Evolutionary conservation across 2,797 vertebrate species (phyloP).

Genomic region (Ammospiza maritima): DNA sequence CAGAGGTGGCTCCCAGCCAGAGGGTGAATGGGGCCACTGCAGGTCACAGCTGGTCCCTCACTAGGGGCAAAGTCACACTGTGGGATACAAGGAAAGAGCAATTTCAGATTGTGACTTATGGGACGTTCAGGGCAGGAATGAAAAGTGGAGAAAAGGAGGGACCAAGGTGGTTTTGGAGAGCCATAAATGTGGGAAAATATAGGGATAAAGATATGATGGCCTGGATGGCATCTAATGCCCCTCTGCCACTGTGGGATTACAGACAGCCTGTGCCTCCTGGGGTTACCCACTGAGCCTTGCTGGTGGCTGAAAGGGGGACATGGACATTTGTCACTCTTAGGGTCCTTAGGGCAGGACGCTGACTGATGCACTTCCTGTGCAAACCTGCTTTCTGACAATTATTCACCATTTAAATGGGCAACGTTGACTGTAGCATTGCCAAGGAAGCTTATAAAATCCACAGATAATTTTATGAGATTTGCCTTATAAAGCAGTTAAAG

Average conservation of each 20-base stretch:
- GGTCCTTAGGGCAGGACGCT: neutral
- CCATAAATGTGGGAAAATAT: neutral
- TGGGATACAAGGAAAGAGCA: neutral
- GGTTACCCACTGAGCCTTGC: accelerated
- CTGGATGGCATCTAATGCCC: neutral
- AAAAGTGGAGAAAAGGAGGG: neutral
- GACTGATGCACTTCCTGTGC: neutral
- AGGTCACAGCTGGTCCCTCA: neutral
- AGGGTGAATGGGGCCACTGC: neutral
- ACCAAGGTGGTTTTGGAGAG: neutral
- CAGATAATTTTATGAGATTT: neutral
- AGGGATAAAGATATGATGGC: neutral
- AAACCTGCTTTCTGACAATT: neutral
- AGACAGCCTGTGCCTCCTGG: neutral
- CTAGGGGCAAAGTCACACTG: accelerated
- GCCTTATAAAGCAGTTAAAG: neutral
- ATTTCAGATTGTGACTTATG: neutral
- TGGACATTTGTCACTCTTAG: neutral
- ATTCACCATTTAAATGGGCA: neutral
- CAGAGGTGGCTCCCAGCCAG: neutral
- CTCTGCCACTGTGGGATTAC: neutral
- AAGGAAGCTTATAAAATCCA: neutral
- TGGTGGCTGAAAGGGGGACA: neutral
- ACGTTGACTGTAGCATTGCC: neutral
- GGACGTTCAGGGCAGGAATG: neutral